These are phyloP conservation scores for Dallia pectoralis DNA, from an alignment of 2,797 vertebrate genomes.

Conservation along the genomic window DNA sequence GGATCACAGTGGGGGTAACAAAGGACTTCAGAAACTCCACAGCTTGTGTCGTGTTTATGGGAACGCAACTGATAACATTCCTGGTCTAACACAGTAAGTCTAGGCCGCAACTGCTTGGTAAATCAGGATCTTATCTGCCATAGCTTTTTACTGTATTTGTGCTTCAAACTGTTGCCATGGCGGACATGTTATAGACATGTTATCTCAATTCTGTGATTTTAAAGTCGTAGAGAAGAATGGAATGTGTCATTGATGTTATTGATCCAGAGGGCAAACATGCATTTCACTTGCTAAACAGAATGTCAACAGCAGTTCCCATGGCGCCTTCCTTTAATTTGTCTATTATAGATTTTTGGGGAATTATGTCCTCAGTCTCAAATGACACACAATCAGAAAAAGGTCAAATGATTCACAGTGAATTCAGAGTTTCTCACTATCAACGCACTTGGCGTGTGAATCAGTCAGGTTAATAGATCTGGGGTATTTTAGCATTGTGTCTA, in stretches of 20 bases:
- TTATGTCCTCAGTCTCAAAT: neutral
- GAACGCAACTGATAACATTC: constrained; percentile 87
- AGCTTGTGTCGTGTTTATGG: constrained; percentile 88
- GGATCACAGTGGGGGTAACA: constrained; percentile 96
- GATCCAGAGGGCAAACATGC: neutral
- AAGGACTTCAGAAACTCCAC: constrained; percentile 77
- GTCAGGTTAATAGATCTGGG: neutral
- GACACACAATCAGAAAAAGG: neutral
- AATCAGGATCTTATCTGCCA: neutral
- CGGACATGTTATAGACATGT: neutral
- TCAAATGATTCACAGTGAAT: constrained; percentile 2
- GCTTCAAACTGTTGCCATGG: neutral
- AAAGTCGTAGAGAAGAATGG: neutral
- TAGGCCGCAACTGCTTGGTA: neutral
- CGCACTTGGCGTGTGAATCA: neutral
- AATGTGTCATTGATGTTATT: neutral
- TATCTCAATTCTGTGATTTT: constrained; percentile 1
- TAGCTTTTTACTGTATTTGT: neutral
- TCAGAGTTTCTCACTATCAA: neutral
- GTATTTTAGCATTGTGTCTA: neutral
- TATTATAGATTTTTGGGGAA: neutral
- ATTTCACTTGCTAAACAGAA: constrained; percentile 4
- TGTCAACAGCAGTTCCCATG: neutral
- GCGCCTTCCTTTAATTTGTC: neutral
- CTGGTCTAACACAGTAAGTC: constrained; percentile 93